Conservation (phyloP, 2,888 invertebrate genomes). For the Salpingus planirostris region DNA sequence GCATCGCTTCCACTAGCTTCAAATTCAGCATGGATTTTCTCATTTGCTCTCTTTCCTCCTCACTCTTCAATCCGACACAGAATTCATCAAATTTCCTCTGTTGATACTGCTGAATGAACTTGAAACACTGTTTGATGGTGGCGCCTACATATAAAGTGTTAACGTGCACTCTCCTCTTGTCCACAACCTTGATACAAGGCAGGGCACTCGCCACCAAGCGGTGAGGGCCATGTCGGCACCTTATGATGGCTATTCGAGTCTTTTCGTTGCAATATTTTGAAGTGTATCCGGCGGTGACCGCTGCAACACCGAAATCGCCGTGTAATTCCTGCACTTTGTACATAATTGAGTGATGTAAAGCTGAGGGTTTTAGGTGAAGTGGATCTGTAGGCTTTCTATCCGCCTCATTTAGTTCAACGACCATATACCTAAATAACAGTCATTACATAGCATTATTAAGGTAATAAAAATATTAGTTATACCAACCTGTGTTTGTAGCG, state of each 20-base stretch:
- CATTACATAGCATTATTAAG: constrained; percentile 23
- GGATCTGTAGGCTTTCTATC: constrained; percentile 44
- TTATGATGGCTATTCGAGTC: constrained; percentile 65
- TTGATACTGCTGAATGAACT: constrained; percentile 62
- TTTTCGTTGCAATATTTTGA: constrained; percentile 72
- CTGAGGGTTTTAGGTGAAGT: constrained; percentile 45
- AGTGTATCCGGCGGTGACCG: constrained; percentile 60
- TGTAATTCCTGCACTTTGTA: constrained; percentile 58
- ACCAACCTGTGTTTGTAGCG: constrained; percentile 33
- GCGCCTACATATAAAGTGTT: constrained; percentile 67
- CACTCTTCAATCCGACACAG: constrained; percentile 53
- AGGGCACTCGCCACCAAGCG: constrained; percentile 58
- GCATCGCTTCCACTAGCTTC: constrained; percentile 10
- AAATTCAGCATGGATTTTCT: constrained; percentile 38
- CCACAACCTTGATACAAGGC: constrained; percentile 61
- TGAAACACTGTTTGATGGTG: constrained; percentile 70
- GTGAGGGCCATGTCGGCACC: constrained; percentile 68
- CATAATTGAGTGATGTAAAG: constrained; percentile 50
- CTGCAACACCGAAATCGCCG: constrained; percentile 68
- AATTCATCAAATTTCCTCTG: constrained; percentile 53
- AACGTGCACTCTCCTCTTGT: constrained; percentile 51
- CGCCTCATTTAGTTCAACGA: constrained; percentile 52
- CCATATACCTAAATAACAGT: constrained; percentile 66
- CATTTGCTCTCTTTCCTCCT: constrained; percentile 52
- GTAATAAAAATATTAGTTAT: background rate